Evolutionary conservation across 2,888 invertebrate genomes (phyloP).

Genomic region (Rhagonycha fulva): DNA sequence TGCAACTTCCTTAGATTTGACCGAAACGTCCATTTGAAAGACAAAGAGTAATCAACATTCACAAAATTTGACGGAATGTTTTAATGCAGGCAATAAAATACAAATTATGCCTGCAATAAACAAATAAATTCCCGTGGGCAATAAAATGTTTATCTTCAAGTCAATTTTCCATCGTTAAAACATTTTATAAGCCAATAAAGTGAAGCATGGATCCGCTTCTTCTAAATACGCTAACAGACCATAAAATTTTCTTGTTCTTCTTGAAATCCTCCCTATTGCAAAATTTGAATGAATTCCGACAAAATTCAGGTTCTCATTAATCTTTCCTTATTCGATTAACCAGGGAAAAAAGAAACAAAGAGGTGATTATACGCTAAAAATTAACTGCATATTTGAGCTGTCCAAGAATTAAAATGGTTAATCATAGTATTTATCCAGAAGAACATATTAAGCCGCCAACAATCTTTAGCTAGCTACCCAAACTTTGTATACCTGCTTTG

Average conservation of each 20-base stretch:
- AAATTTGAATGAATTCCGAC: neutral
- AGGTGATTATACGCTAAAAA: neutral
- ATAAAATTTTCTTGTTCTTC: neutral
- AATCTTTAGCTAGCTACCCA: neutral
- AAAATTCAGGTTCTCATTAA: neutral
- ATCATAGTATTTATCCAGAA: slow-evolving; percentile 26
- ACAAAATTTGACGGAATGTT: neutral
- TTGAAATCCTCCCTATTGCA: neutral
- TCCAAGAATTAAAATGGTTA: slow-evolving; percentile 21
- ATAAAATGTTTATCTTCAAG: neutral
- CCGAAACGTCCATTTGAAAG: too few species aligned
- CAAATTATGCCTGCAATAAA: neutral
- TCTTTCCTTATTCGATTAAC: neutral
- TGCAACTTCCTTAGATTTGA: neutral
- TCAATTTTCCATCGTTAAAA: neutral
- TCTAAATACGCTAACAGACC: neutral
- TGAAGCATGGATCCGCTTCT: neutral
- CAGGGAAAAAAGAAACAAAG: neutral
- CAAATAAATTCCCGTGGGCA: neutral
- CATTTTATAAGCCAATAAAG: neutral
- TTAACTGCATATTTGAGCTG: slow-evolving; percentile 8
- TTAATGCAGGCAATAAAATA: neutral
- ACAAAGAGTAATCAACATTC: neutral
- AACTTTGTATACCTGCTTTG: neutral
- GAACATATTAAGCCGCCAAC: neutral